Evolutionary conservation across 2,113 vertebrate species (phyloP), one percentile per base, ranked within the genome.

Genomic region (Piaya cayana): DNA sequence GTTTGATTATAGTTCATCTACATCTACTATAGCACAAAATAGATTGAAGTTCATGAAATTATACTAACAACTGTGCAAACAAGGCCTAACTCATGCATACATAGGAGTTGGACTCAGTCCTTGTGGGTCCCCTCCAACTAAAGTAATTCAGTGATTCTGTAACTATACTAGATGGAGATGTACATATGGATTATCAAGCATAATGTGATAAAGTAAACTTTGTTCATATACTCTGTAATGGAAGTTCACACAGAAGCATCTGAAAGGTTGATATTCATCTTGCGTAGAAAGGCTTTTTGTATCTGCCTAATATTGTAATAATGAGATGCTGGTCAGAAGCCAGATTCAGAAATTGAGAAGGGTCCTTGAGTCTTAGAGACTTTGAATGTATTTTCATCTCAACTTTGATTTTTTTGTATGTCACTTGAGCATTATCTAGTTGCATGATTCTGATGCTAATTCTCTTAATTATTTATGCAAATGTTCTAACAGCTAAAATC

Each of bases 381-480:
- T 74, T 58, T 22, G 71, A 56, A 43, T 50, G 21, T 0, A 11
- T 63, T 90, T 80, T 88, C 68, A 45, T 88, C 82, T 72, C 63
- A 58, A 45, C 64, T 94, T 72, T 47, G 47, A 42, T 85, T 70
- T 74, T 74, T 77, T 55, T 81, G 42, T 85, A 53, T 59, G 45
- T 50, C 52, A 34, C 71, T 89, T 77, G 70, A 76, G 83, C 60
- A 68, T 92, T 91, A 82, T 88, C 86, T 70, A 49, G 37, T 71
- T 89, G 78, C 39, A 29, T 56, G 67, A 62, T 90, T 92, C 89
- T 95, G 50, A 86, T 77, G 79, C 26, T 93, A 95, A 97, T 97
- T 95, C 70, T 93, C 81, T 84, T 95, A 88, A 96, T 96, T 96
- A 96, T 96, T 97, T 92, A 82, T 94, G 94, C 89, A 88, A 97